Base-by-base conservation (phyloP, 2,797 vertebrate species). In the Ctenochaetus hawaiiensis region DNA sequence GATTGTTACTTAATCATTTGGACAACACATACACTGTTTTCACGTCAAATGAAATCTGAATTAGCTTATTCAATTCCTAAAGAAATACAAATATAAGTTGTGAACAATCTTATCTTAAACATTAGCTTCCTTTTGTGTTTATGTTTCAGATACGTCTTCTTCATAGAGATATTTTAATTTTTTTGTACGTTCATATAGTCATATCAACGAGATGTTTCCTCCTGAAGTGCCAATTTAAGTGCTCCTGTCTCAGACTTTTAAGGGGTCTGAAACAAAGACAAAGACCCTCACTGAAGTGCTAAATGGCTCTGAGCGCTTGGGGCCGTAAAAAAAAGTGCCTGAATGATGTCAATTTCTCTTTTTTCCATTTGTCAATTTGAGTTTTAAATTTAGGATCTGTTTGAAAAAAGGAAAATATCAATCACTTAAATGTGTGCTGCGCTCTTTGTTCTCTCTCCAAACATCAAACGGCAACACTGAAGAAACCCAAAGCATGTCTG, bases 61-160 rank as follows among this genome's bases (percentile, higher is more conserved):
- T 91, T 90, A 94, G 92, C 92, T 95, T 94, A 93, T 94, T 91
- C 62, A 77, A 89, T 86, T 92, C 70, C 82, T 81, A 88, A 90
- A 90, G 82, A 85, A 91, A 89, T 57, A 87, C 70, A 87, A 80
- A 76, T 53, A 80, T 62, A 81, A 83, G 76, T 13, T 77, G 81
- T 84, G 67, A 83, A 88, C 80, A 85, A 82, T 75, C 81, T 79
- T 44, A 62, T 23, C 58, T 79, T 84, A 78, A 89, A 86, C 51
- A 22, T 86, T 75, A 82, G 78, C 81, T 90, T 87, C 67, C 45
- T 85, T 84, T 85, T 65, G 62, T 61, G 51, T 81, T 83, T 44
- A 52, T 26, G 22, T 64, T 87, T 88, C 48, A 49, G 71, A 83
- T 71, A 75, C 7, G 7, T 59, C 18, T 56, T 85, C 68, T 86